phyloP scores from a whole-genome alignment of 2,888 invertebrate species.

The Dysmachus trigonus region DNA sequence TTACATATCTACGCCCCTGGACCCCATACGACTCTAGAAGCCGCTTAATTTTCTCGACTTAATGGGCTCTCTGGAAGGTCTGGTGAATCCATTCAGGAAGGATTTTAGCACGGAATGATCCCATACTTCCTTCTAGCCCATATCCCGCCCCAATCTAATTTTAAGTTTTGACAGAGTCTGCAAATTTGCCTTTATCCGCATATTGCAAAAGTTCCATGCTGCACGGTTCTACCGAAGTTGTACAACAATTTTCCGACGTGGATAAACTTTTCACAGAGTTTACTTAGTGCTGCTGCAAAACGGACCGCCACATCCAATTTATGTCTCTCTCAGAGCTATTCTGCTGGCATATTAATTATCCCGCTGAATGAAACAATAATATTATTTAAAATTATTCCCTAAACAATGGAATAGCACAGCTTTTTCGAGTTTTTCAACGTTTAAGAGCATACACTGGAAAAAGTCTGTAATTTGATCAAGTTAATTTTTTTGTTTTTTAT shows the following conservation, averaged over 20 bases:
- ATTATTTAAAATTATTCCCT: not conserved
- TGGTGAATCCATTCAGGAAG: constrained; percentile 26
- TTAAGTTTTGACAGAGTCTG: constrained; percentile 45
- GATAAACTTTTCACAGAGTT: not conserved
- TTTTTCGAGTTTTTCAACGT: not conserved
- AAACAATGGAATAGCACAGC: not conserved
- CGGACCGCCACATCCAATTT: not conserved
- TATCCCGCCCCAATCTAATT: constrained; percentile 40
- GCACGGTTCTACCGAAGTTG: not conserved
- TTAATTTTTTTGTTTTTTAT: not conserved
- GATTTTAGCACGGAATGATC: not conserved
- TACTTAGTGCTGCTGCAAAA: not conserved
- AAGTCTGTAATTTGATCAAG: not conserved
- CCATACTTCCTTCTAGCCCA: not conserved
- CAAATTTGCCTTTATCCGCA: constrained; percentile 41
- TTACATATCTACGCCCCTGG: not conserved
- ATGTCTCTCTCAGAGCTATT: not conserved
- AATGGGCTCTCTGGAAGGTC: not conserved
- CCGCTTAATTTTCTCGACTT: constrained; percentile 31
- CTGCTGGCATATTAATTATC: not conserved
- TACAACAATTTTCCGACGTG: not conserved
- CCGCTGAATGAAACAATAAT: not conserved
- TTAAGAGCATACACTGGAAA: not conserved
- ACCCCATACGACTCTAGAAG: not conserved
- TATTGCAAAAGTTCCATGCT: constrained; percentile 38